These are phyloP conservation scores for Crepidodera aurea DNA, from an alignment of 2,888 invertebrate genomes.

Conservation along the genomic window DNA sequence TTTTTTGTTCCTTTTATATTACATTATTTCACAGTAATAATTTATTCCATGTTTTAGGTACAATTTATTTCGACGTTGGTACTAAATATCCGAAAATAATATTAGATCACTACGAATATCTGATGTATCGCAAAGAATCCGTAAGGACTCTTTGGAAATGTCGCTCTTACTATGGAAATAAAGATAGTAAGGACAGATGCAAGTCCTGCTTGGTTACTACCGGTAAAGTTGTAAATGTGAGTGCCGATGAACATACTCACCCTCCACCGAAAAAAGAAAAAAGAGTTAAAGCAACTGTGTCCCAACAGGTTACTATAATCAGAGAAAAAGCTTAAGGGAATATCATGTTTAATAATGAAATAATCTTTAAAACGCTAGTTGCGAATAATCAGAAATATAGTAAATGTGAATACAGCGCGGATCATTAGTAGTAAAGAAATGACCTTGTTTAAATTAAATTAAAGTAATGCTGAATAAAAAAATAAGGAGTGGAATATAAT, in stretches of 20 bases:
- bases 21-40: too few species aligned
- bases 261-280: constrained; percentile 18
- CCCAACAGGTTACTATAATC: constrained; percentile 33
- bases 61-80: constrained; percentile 48
- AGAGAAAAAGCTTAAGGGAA: constrained; percentile 15
- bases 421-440: too few species aligned
- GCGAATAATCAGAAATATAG: too few species aligned
- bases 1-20: too few species aligned
- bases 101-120: constrained; percentile 47
- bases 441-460: too few species aligned
- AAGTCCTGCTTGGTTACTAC: constrained; percentile 48
- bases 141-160: constrained; percentile 50
- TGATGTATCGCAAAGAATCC: constrained; percentile 45
- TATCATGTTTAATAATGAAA: too few species aligned
- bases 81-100: constrained; percentile 52
- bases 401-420: too few species aligned
- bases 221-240: constrained; percentile 47
- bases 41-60: constrained; percentile 39
- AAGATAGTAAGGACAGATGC: constrained; percentile 44
- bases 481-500: too few species aligned
- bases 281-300: constrained; percentile 23
- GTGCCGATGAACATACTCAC: constrained; percentile 47
- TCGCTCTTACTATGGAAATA: constrained; percentile 47
- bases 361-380: too few species aligned
- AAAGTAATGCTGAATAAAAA: too few species aligned